Evolutionary conservation across 2,797 vertebrate genomes (phyloP), one percentile per base, ranked within the genome.

Genomic region (Fistularia commersonii): DNA sequence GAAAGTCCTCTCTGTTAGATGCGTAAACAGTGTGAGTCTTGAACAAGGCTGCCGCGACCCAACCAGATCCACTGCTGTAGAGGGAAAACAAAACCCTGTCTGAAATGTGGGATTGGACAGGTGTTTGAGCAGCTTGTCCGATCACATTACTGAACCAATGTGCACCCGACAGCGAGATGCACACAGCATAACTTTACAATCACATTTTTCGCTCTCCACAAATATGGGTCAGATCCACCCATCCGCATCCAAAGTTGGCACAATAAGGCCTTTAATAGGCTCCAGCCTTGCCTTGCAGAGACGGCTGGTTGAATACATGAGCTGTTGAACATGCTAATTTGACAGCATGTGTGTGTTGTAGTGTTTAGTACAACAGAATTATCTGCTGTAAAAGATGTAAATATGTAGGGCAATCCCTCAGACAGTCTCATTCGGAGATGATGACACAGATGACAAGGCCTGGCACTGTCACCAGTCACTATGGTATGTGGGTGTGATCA

Each of bases 131-230:
- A 87, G 80, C 78, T 82, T 88, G 69, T 75, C 70, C 67, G 79
- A 88, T 91, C 86, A 86, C 85, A 90, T 91, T 90, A 87, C 85
- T 73, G 66, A 89, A 91, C 87, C 90, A 84, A 80, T 90, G 80
- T 87, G 79, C 83, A 87, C 70, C 76, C 79, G 72, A 78, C 80
- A 91, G 80, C 79, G 81, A 92, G 88, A 90, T 89, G 81, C 87
- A 87, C 85, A 87, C 76, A 85, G 79, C 83, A 89, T 90, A 93
- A 91, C 88, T 89, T 90, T 87, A 88, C 91, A 93, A 92, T 94
- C 84, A 71, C 80, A 90, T 92, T 92, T 92, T 81, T 77, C 40
- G 44, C 71, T 55, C 69, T 54, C 54, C 56, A 32, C 74, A 82
- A 86, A 84, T 80, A 77, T 74, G 79, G 80, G 80, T 79, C 75